Percentiles rank a stretch among this genome's conserved stretches.
phyloP scores from a whole-genome alignment of 92 coral and sea anemone species.

The Palythoa grandiflora region DNA sequence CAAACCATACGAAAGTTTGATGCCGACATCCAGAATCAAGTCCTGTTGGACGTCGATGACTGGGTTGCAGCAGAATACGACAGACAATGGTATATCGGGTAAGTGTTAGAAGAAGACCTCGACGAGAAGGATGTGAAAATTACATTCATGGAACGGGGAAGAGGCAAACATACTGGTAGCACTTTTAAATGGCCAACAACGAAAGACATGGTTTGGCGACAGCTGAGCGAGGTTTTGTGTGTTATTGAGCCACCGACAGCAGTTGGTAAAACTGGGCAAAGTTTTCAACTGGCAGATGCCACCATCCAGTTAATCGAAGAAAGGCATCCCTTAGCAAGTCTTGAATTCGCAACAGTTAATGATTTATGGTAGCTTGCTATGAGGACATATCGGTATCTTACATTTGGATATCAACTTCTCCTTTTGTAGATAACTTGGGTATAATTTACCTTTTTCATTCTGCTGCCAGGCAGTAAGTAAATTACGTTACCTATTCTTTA shows the following conservation, averaged over 20 bases:
- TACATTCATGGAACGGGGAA: neutral
- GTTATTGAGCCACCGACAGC: conserved; percentile 35
- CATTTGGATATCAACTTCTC: too few relatives aligned
- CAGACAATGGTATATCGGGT: conserved; percentile 6
- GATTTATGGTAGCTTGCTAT: neutral
- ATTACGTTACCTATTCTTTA: conserved; percentile 9
- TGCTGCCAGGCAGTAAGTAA: conserved; percentile 3
- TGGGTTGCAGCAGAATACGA: conserved; percentile 30
- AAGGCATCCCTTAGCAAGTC: neutral
- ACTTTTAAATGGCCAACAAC: neutral
- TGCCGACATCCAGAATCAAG: neutral
- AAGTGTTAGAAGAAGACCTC: neutral
- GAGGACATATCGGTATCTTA: neutral
- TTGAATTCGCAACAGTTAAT: neutral
- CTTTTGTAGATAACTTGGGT: neutral
- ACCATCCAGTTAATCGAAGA: conserved; percentile 6
- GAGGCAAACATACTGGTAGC: neutral
- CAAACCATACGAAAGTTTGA: neutral
- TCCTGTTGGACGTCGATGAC: neutral
- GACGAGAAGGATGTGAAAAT: neutral
- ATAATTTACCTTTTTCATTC: neutral
- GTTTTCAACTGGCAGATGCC: neutral
- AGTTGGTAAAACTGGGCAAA: conserved; percentile 29
- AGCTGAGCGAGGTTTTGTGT: neutral
- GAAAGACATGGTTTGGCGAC: conserved; percentile 33